Base-by-base conservation (phyloP, 2,797 vertebrate species). In the Gambelia wislizenii region DNA sequence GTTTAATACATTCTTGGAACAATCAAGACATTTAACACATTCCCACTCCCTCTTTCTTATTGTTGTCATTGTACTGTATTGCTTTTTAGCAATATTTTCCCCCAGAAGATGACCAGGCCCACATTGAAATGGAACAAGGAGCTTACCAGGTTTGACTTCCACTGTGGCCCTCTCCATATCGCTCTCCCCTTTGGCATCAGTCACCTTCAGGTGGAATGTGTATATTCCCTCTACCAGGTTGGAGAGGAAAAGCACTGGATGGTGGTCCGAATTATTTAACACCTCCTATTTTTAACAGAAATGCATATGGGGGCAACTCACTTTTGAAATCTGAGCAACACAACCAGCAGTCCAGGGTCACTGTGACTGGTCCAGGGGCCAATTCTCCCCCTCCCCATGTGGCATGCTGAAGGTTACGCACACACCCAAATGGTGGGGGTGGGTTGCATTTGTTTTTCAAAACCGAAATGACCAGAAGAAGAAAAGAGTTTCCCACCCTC, bases 221-320 rank as follows among this genome's bases (percentile, higher is more conserved):
- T 99, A 99, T 78, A 98, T 98, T 36, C 99, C 99, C 95, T 98
- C 98, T 4, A 99, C 99, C 95, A 99, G 96, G 96, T 99, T 99
- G 88, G 98, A 98, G 36, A 99, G 96, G 75, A 99, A 98, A 85
- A 99, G 98, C 92, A 99, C 96, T 0, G 98, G 96, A 92, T 98
- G 99, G 94, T 98, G 99, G 95, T 99, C 98, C 49, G 99, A 99
- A 96, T 97, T 98, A 96, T 99, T 99, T 92, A 99, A 95, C 77
- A 99, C 98, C 90, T 99, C 99, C 99, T 99, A 93, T 86, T 89
- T 84, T 77, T 84, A 90, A 90, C 91, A 90, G 39, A 82, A 92
- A 83, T 2, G 90, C 27, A 83, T 79, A 85, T 18, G 44, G 89
- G 8, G 14, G 13, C 8, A 5, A 13, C 25, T 2, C 33, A 67